Conservation (phyloP, 53 echinoderm and acorn worm species). For the Paracentrotus lividus region DNA sequence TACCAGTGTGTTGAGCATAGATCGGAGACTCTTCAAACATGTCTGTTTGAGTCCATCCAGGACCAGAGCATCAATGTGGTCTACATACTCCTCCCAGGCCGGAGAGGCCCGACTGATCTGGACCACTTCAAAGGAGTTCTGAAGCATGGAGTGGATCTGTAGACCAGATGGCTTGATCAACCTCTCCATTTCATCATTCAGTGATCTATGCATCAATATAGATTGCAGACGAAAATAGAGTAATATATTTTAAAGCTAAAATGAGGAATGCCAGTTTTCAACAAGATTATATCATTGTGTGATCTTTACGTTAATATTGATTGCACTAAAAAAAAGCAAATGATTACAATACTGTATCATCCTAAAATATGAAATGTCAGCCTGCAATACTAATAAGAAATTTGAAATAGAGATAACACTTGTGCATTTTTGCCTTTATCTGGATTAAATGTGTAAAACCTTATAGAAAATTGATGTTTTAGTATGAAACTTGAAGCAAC, state of each 20-base stretch:
- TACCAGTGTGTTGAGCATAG: conserved; percentile 92
- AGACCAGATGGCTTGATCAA: conserved; percentile 89
- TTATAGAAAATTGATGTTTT: too few species aligned
- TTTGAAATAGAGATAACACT: too few species aligned
- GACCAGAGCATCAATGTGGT: conserved; percentile 98
- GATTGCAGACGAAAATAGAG: neutral
- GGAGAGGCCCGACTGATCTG: conserved; percentile 94
- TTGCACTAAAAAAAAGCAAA: too few species aligned
- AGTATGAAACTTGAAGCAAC: too few species aligned
- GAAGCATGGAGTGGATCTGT: conserved; percentile 85
- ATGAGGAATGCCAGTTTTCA: too few species aligned
- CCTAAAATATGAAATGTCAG: too few species aligned
- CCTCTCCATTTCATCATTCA: conserved; percentile 93
- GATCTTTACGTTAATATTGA: too few species aligned
- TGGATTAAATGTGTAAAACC: too few species aligned
- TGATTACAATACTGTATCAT: too few species aligned
- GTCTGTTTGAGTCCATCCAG: conserved; percentile 94
- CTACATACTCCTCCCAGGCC: conserved; percentile 98
- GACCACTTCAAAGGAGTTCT: conserved; percentile 94
- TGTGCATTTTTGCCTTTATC: too few species aligned
- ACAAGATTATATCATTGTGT: too few species aligned
- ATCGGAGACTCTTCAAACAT: conserved; percentile 88
- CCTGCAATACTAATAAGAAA: too few species aligned
- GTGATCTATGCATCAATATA: conserved; percentile 61
- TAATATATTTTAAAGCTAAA: neutral